These are phyloP conservation scores for Abscondita cerata DNA, from an alignment of 2,888 invertebrate species.

Conservation along the genomic window DNA sequence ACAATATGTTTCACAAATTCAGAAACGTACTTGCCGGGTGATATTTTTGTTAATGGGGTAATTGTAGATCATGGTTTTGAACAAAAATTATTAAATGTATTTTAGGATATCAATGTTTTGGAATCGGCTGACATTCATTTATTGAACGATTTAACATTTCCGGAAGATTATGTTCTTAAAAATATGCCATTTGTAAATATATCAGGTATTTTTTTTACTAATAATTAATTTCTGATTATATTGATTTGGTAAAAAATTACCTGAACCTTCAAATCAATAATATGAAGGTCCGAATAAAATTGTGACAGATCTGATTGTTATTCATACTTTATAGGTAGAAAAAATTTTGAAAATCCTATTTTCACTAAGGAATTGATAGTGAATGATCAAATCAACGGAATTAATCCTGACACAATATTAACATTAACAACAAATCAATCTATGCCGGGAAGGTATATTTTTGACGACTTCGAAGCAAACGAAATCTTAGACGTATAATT, in stretches of 20 bases:
- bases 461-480: constrained; percentile 62
- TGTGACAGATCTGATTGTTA: no score
- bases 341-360: constrained; percentile 59
- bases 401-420: constrained; percentile 59
- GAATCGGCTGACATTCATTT: constrained; percentile 49
- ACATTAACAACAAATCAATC: constrained; percentile 59
- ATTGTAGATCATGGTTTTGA: constrained; percentile 36
- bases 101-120: constrained; percentile 57
- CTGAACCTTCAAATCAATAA: no score
- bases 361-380: constrained; percentile 54
- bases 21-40: constrained; percentile 52
- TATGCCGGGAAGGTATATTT: constrained; percentile 59
- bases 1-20: constrained; percentile 60
- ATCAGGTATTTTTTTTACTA: constrained; percentile 47
- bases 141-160: constrained; percentile 63
- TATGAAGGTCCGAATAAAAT: no score
- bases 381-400: constrained; percentile 58
- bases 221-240: constrained; percentile 5
- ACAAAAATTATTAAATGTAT: constrained; percentile 21
- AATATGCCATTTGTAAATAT: constrained; percentile 54
- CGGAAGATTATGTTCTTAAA: constrained; percentile 60
- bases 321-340: constrained; percentile 55
- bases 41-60: constrained; percentile 61
- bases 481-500: constrained; percentile 60
- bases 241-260: no score